Percentiles rank a stretch among this genome's conserved stretches.
phyloP scores from a whole-genome alignment of 2,888 invertebrate genomes.

The Mimas tiliae region DNA sequence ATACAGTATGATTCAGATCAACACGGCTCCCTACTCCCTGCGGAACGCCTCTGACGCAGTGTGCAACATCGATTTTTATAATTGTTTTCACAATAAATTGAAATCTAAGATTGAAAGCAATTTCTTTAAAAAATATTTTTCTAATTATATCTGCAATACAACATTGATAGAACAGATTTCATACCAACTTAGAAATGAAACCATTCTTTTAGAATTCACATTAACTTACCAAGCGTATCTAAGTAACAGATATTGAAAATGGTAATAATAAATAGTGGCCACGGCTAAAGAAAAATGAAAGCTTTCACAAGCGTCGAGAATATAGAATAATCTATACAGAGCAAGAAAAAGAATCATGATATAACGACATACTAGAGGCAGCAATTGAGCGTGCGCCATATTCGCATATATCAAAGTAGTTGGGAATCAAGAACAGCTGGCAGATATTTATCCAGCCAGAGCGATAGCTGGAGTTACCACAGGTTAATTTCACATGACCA shows the following conservation, averaged over 20 bases:
- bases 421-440: constrained; percentile 28
- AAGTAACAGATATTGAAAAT: not conserved
- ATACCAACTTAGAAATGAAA: not conserved
- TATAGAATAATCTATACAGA: not conserved
- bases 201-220: not conserved
- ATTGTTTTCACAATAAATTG: not conserved
- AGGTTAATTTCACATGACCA: constrained; percentile 49
- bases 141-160: not conserved
- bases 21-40: constrained; percentile 33
- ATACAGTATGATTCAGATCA: constrained; percentile 30
- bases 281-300: not conserved
- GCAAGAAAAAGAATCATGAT: not conserved
- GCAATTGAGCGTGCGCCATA: not conserved
- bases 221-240: not conserved
- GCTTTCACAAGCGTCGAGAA: not conserved
- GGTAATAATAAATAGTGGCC: not conserved
- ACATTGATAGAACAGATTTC: not conserved
- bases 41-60: not conserved
- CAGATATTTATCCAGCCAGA: constrained; percentile 8
- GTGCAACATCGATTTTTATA: not conserved
- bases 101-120: no score
- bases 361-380: constrained; percentile 3
- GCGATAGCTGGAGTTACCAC: constrained; percentile 28
- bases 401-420: constrained; percentile 21
- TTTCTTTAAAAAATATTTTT: not conserved